Evolutionary conservation across 2,797 vertebrate species (phyloP).

Genomic region (Apogon talboti): DNA sequence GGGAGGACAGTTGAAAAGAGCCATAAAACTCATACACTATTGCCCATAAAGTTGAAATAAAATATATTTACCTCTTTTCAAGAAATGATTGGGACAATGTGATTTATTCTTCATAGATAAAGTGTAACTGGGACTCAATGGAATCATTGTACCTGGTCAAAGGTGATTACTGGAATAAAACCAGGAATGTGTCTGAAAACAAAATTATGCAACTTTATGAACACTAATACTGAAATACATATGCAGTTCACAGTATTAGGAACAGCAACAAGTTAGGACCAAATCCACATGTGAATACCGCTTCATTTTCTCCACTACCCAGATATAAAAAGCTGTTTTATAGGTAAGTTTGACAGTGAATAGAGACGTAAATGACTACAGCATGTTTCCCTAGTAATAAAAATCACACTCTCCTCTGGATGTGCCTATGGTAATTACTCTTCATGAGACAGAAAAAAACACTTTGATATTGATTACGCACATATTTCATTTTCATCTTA

Average conservation of each 20-base stretch:
- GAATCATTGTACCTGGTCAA: no score
- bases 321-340: constrained; percentile 33
- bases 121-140: no score
- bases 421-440: constrained; percentile 61
- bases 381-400: constrained; percentile 50
- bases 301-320: constrained; percentile 25
- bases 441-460: constrained; percentile 50
- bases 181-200: no score
- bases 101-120: no score
- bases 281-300: neutral
- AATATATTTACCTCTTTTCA: no score
- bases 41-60: no score
- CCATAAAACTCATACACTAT: neutral
- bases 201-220: no score
- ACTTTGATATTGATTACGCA: constrained; percentile 67
- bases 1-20: constrained; percentile 9
- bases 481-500: constrained; percentile 69
- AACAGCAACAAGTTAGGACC: constrained; percentile 5
- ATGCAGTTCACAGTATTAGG: neutral
- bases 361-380: constrained; percentile 50
- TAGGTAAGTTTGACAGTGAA: constrained; percentile 36
- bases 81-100: no score
- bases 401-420: constrained; percentile 49
- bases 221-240: neutral
- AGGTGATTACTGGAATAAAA: no score